Base-by-base conservation (phyloP, 2,888 invertebrate genomes). In the Tridacna crocea region DNA sequence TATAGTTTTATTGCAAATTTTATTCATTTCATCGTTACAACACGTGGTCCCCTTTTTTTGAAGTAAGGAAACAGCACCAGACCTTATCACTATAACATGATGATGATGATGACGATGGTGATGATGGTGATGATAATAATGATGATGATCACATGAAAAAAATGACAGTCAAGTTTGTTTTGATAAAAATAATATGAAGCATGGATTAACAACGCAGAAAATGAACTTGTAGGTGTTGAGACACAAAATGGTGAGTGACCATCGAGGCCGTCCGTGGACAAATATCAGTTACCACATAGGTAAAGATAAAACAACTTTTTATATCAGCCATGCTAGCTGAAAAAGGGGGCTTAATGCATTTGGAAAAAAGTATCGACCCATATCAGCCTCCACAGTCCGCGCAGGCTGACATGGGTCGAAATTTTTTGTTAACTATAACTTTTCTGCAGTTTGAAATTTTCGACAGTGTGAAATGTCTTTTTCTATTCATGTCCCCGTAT, bases 1-100 rank as follows among this genome's bases (percentile, higher is more conserved):
- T 66, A 19, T 66, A 13, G 46, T 66, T 66, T 66, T 66, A 66
- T 66, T 66, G 66, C 66, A 66, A 66, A 66, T 66, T 66, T 66
- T 66, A 66, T 66, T 66, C 27, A 66, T 46, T 66, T 66, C 47
- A 66, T 66, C n/a, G 46, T 36, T 66, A 66, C 66, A 66, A 66
- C 46, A 66, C 46, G 19, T 19, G 46, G 66, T 46, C 46, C 17
- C 66, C 36, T 36, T 13, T n/a, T 13, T n/a, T 19, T 66, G 13
- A 26, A n/a, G 19, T 12, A 46, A n/a, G 19, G 22, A 66, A 26
- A 36, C 66, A 66, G 66, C 66, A 66, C 66, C 66, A 46, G 19
- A 66, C 66, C 47, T 36, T 66, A 66, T 66, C 66, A 66, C 66
- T 66, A 66, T 19, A 66, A 66, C 66, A 72, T 72, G 24, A 15